Conservation (phyloP, 2,113 vertebrate species). For the Antigone vipio region DNA sequence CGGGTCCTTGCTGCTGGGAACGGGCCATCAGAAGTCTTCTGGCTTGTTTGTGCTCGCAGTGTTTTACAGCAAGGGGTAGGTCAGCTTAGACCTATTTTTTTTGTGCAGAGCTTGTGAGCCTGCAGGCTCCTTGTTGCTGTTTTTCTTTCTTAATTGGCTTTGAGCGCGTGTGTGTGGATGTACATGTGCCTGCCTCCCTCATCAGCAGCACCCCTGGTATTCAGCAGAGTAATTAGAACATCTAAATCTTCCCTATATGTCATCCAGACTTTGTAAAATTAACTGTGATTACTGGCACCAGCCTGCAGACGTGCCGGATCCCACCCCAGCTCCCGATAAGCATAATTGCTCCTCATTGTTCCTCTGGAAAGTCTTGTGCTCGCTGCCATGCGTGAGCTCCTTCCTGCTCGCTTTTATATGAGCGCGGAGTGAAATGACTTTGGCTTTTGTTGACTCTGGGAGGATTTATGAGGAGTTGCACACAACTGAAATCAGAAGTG, state of each 20-base stretch:
- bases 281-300: conserved; percentile 20
- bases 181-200: conserved; percentile 51
- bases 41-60: not conserved
- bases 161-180: not conserved
- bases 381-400: not conserved
- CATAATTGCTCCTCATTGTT: not conserved
- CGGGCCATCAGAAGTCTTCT: not conserved
- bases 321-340: conserved; percentile 1
- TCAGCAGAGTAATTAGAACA: conserved; percentile 55
- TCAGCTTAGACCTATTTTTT: not conserved
- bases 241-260: conserved; percentile 45
- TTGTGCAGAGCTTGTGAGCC: not conserved
- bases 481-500: not conserved
- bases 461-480: not conserved
- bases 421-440: not conserved
- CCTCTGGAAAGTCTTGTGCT: not conserved
- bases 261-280: conserved; percentile 22
- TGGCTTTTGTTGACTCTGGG: not conserved
- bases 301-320: not conserved
- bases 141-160: conserved; percentile 48
- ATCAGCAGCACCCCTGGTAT: conserved; percentile 47
- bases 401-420: not conserved
- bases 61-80: not conserved
- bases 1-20: not conserved
- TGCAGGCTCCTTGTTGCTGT: not conserved